Base-by-base conservation (phyloP, 2,113 vertebrate genomes). In the Heptranchias perlo region DNA sequence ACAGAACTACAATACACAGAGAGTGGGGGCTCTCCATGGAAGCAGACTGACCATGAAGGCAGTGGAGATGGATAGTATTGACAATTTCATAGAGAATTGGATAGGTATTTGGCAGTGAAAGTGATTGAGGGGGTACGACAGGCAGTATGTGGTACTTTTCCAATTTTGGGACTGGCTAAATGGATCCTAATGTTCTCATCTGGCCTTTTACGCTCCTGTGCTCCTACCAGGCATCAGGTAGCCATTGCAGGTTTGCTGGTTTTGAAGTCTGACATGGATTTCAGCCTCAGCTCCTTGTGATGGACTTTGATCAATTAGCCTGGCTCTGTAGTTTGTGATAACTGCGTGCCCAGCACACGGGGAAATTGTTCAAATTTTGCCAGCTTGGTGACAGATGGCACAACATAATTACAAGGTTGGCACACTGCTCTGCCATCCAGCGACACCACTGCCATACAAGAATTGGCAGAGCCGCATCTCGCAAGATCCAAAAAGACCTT, bases 341-440 rank as follows among this genome's bases (percentile, higher is more conserved):
- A 61, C 16, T 39, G 89, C 58, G 0, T 62, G 58, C 10, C 58
- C 54, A 62, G 58, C 7, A 3, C 58, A 58, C 18, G n/a, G 62
- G 35, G 54, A 61, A 10, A 62, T 39, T 93, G 89, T 62, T 62
- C 35, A 23, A n/a, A 93, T 62, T 93, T 93, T 23, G 58, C 86
- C 49, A 89, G 25, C 86, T 89, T 35, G 28, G 58, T 89, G 89
- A 93, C 58, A 93, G 89, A 93, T 62, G 89, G 89, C 89, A 93
- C 31, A 93, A 62, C 16, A 93, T 39, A 93, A 62, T 62, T n/a
- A 62, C 35, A 39, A 5, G 58, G 58, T 58, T 92, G 35, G 31
- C 89, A n/a, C 16, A 3, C 35, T 91, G 10, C 52, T 54, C 31
- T 10, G 89, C 58, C 89, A 54, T 58, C 52, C 89, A 62, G 58